Base-by-base conservation (phyloP, 2,888 invertebrate genomes). In the Hyles lineata region DNA sequence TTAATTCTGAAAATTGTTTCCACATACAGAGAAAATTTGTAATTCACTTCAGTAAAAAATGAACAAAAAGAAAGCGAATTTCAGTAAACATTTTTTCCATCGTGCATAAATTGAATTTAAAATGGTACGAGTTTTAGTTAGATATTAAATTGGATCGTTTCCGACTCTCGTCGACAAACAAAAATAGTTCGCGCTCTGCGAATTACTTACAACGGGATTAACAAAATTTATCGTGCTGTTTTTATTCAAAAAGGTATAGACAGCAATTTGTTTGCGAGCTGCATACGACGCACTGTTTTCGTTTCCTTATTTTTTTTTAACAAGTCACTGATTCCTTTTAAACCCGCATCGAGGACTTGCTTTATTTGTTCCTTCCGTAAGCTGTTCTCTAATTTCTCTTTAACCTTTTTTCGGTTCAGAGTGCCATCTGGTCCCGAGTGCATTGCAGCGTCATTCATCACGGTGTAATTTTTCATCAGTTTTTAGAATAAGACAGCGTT, bases 1-100 rank as follows among this genome's bases (percentile, higher is more conserved):
- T 72, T 67, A 23, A 67, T 67, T 67, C 43, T 50, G 23, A 50
- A 71, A 62, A 55, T 61, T 62, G 71, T 62, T 71, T 71, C 52
- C 71, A 50, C 52, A 71, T 62, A 62, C 62, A 71, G 61, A 71
- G 61, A 23, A 60, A n/a, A 62, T 29, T 50, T 19, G 62, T 71
- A 71, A 71, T 71, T 71, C 29, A 62, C 50, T 61, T 71, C 61
- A 32, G 70, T 67, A 17, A 43, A 67, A 67, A 67, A 50, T 50
- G 23, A 67, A 50, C n/a, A 43, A 55, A 43, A 21, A 2, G 17
- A n/a, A 63, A 21, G 9, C 11, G 6, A 17, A 67, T 50, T 67
- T 62, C 32, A 35, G 67, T 23, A 21, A 67, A 50, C 21, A 50
- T 35, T 62, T 35, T 62, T 15, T 63, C 7, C 67, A 23, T 50